phyloP scores from a whole-genome alignment of 1,140 invertebrate genomes.

The Brachionus calyciflorus region DNA sequence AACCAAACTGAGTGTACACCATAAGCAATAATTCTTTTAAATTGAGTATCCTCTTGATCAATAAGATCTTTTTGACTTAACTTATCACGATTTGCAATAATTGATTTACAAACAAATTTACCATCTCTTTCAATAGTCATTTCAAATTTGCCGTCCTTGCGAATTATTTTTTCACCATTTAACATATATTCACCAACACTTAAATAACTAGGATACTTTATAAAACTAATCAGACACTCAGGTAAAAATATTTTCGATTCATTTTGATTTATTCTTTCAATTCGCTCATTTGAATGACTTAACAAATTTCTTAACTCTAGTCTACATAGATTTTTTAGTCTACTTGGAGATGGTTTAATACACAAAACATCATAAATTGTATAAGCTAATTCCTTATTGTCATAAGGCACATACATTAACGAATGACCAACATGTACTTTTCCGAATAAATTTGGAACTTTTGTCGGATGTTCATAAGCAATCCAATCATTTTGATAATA shows the following conservation, averaged over 20 bases:
- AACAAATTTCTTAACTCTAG: no score
- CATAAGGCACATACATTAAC: neutral
- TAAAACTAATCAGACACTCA: neutral
- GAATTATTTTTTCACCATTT: slow-evolving; percentile 6
- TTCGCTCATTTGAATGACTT: no score
- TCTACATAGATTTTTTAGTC: no score
- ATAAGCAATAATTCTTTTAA: neutral
- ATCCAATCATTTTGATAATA: neutral
- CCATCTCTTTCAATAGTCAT: neutral
- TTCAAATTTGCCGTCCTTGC: slow-evolving; percentile 23
- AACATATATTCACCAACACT: slow-evolving; percentile 7
- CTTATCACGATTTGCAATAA: neutral
- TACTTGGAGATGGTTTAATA: no score
- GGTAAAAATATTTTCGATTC: neutral
- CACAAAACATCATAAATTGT: neutral
- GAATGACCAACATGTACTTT: slow-evolving; percentile 19
- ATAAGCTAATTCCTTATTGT: neutral
- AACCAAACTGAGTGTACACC: neutral
- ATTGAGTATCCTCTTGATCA: slow-evolving; percentile 1
- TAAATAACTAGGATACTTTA: slow-evolving; percentile 16
- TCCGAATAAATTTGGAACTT: neutral
- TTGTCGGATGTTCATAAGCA: neutral
- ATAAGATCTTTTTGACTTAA: neutral
- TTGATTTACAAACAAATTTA: neutral
- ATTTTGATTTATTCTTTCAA: slow-evolving; percentile 14